Evolutionary conservation across 2,888 invertebrate genomes (phyloP).

Genomic region (Synergus laeviventris): DNA sequence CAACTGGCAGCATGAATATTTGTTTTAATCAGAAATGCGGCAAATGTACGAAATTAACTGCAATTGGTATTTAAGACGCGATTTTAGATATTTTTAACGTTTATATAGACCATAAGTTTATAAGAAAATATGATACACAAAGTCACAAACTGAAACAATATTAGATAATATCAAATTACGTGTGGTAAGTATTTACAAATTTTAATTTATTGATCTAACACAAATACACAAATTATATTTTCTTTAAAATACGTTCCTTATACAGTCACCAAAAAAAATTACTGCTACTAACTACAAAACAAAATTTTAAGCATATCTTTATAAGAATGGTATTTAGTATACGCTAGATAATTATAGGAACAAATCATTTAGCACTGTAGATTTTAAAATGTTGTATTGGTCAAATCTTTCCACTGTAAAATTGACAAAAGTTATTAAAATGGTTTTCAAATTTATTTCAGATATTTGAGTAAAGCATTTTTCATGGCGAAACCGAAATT

Average conservation of each 20-base stretch:
- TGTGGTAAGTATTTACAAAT: too few species aligned
- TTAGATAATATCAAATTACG: too few species aligned
- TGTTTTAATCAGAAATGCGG: neutral
- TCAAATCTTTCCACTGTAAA: neutral
- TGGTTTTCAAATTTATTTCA: neutral
- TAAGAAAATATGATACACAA: too few species aligned
- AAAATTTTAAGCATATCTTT: neutral
- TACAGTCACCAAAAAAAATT: neutral
- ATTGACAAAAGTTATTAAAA: neutral
- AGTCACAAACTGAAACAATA: neutral
- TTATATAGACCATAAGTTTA: too few species aligned
- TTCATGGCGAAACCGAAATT: neutral
- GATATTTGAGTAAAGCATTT: constrained; percentile 1
- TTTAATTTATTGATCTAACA: neutral
- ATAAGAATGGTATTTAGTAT: neutral
- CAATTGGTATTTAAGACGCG: too few species aligned
- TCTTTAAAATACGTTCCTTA: too few species aligned
- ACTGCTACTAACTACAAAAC: too few species aligned
- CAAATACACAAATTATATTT: neutral
- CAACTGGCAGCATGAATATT: constrained; percentile 24
- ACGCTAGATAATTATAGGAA: neutral
- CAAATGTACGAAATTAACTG: neutral
- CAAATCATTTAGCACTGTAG: neutral
- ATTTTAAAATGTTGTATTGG: neutral
- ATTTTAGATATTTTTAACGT: too few species aligned